Base-by-base conservation (phyloP, 92 coral and sea anemone species). In the Phenganax stokvisi region DNA sequence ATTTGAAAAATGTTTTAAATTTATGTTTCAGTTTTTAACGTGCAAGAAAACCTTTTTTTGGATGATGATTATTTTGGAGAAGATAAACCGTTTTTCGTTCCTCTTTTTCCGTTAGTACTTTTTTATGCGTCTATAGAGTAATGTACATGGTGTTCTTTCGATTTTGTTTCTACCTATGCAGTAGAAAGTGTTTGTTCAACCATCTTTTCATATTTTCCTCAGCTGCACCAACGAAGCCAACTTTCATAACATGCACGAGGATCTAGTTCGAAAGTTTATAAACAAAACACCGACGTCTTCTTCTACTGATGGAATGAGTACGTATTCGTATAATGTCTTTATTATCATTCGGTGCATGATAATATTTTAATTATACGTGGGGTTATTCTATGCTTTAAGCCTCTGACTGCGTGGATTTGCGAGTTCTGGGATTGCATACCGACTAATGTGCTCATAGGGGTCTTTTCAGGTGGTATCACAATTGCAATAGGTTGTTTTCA, bases 231-330 rank as follows among this genome's bases (percentile, higher is more conserved):
- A 88, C 62, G 98, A 93, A 54, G 88, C 88, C 5, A 97, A 93
- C 75, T 93, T 89, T 87, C 80, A 89, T 58, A 83, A 90, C 51
- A 85, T 93, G 77, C 98, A 93, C 71, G 98, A 93, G 20, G 81
- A 88, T 63, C 76, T 91, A 72, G 81, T 91, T 53, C 92, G 88
- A 83, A 93, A 91, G 65, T 90, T 88, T 12, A 86, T 85, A 85
- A 86, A 92, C 82, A 93, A 91, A 82, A 87, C 70, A 80, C 83
- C 87, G 57, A 77, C 74, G 9, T 58, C 87, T 25, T 76, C 59
- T 59, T 77, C 67, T 71, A 80, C 80, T 81, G 84, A 82, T 59
- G 62, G 81, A 76, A 29, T 59, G 56, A 57, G 81, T 76, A 76
- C 16, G 81, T 76, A 37, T 27, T 76, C 25, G 7, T 59, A 5